Evolutionary conservation across 2,797 vertebrate genomes (phyloP).

Genomic region (Crenuchus spilurus): DNA sequence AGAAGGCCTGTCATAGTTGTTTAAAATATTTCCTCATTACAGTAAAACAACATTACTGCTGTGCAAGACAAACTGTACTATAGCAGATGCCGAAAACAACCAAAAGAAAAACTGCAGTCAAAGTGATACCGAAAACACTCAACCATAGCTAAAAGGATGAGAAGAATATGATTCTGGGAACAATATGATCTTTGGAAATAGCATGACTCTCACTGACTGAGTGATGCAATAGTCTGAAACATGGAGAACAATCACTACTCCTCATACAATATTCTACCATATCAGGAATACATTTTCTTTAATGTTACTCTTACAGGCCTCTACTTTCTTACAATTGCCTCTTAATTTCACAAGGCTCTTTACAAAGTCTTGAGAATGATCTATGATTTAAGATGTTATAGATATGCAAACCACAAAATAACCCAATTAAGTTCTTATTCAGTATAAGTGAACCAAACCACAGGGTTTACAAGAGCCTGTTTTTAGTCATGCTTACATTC

Average conservation of each 20-base stretch:
- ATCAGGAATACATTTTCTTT: neutral
- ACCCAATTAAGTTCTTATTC: no score
- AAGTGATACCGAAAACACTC: neutral
- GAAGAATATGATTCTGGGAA: conserved; percentile 5
- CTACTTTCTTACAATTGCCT: neutral
- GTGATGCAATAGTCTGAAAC: conserved; percentile 57
- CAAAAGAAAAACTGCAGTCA: neutral
- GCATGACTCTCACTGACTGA: neutral
- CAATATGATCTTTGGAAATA: conserved; percentile 14
- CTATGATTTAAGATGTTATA: no score
- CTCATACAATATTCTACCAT: neutral
- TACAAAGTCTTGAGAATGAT: no score
- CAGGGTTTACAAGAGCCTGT: no score
- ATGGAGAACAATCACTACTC: conserved; percentile 28
- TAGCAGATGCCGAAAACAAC: neutral
- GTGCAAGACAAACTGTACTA: neutral
- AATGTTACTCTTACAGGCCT: neutral
- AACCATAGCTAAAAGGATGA: neutral
- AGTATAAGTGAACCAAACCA: no score
- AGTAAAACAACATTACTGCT: neutral
- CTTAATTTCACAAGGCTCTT: neutral
- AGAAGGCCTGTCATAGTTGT: neutral
- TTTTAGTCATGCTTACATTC: no score
- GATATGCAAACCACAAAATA: no score
- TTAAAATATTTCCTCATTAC: neutral